Evolutionary conservation across 1,140 invertebrate species (phyloP), one percentile per base, ranked within the genome.

Genomic region (Platyscapa corneri): DNA sequence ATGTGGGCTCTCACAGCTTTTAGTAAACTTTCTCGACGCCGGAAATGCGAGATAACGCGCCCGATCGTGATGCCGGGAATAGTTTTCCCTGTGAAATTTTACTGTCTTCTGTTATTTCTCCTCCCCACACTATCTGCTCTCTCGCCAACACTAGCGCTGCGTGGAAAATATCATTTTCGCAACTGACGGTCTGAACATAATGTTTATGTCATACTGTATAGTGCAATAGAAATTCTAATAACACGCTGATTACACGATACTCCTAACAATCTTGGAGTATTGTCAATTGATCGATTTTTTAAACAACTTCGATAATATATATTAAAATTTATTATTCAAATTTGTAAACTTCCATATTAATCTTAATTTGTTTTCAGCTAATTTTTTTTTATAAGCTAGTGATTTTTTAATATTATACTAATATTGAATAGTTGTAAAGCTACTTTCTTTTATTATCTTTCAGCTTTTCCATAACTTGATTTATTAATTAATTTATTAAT

Each of bases 41-140:
- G 74, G 82, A 83, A 83, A 83, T 53, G 74, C 74, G 74, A 83
- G 82, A 83, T 83, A 83, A 77, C 82, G 82, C 60, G 42, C 74
- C 82, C 74, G 82, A 83, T 83, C 60, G 82, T 67, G 39, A 67
- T 83, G 37, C 74, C 30, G 56, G 39, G 56, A 77, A 77, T 46
- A 67, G 74, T 83, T 65, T 83, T 77, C 72, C 72, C 39, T 46
- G 23, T 42, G 60, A 83, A 83, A 83, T 83, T 83, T 83, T 64
- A 83, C 42, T 77, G 74, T 67, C 72, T 83, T 83, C 74, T 77
- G 60, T 64, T 65, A 83, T 77, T 77, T 77, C 74, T 46, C 74
- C 8, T 14, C 65, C 16, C 20, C 56, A 32, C 10, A 27, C 27
- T 74, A 20, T 64, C 49, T 60, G 8, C 23, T 72, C 46, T 20